Conservation (phyloP, 2,113 vertebrate species). For the Psettodes erumei region DNA sequence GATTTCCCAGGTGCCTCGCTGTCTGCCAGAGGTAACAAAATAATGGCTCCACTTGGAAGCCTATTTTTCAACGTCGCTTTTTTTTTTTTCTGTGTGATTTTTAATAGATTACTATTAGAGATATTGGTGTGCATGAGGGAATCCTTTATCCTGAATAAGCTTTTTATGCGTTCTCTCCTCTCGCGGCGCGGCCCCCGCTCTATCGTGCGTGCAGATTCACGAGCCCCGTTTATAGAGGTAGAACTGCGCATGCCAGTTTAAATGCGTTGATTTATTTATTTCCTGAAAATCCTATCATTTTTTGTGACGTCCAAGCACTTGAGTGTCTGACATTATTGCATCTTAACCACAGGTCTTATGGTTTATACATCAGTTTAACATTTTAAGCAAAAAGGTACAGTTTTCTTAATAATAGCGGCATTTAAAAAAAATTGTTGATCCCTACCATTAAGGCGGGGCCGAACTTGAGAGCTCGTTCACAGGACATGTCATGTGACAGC, state of each 20-base stretch:
- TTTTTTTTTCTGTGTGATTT: slow-evolving; percentile 61
- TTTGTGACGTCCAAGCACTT: neutral
- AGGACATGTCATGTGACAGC: neutral
- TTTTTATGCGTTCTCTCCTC: slow-evolving; percentile 44
- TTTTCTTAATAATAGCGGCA: neutral
- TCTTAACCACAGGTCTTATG: neutral
- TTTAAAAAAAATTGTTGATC: too few relatives aligned
- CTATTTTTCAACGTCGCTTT: slow-evolving; percentile 58
- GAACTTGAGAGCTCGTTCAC: neutral
- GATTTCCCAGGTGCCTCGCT: slow-evolving; percentile 83
- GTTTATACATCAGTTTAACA: neutral
- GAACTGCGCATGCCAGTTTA: neutral
- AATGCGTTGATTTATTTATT: neutral
- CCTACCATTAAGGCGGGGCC: neutral
- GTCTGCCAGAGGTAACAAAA: slow-evolving; percentile 83
- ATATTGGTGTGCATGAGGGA: slow-evolving; percentile 60
- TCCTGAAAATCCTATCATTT: neutral
- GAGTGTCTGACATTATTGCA: neutral
- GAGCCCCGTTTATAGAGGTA: neutral
- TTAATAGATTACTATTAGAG: slow-evolving; percentile 75
- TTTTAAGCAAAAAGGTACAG: neutral
- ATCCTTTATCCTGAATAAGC: slow-evolving; percentile 53
- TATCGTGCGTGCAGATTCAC: slow-evolving; percentile 32
- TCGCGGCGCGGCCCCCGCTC: slow-evolving; percentile 24
- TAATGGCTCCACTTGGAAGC: slow-evolving; percentile 67